phyloP scores from a whole-genome alignment of 2,888 invertebrate species.

The Eledone cirrhosa region DNA sequence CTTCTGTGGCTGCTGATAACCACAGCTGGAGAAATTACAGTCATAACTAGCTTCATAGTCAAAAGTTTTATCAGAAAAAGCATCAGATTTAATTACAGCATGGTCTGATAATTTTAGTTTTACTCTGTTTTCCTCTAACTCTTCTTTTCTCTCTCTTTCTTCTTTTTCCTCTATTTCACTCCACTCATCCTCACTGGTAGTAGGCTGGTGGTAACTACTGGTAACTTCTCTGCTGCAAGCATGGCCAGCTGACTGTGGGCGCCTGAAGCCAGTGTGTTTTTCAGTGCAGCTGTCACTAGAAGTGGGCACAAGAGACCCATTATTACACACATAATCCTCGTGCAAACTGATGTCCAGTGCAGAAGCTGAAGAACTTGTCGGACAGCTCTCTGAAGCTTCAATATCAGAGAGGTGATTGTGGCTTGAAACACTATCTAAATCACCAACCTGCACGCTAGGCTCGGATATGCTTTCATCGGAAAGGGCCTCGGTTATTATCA shows the following conservation, averaged over 20 bases:
- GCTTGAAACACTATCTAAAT: neutral
- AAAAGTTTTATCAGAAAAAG: neutral
- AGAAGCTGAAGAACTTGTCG: neutral
- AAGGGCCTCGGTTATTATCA: slow-evolving; percentile 5
- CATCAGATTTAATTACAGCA: slow-evolving; percentile 19
- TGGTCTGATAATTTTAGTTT: slow-evolving; percentile 17
- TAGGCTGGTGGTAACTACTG: neutral
- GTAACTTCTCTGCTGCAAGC: no score
- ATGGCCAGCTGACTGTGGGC: no score
- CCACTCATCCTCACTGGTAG: neutral
- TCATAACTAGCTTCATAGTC: slow-evolving; percentile 6
- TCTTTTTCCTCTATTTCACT: neutral
- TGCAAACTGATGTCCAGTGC: slow-evolving; percentile 21
- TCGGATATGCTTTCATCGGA: slow-evolving; percentile 16
- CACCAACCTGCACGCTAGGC: neutral
- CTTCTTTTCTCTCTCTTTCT: neutral
- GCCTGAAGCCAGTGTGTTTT: no score
- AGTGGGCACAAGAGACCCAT: neutral
- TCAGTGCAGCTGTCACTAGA: neutral
- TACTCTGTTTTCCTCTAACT: neutral
- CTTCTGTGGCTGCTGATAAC: neutral
- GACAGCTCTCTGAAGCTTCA: no score
- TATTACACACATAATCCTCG: neutral
- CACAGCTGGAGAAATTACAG: neutral
- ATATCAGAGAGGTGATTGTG: no score